Evolutionary conservation across 2,113 vertebrate species (phyloP).

Genomic region (Gymnobelideus leadbeateri): DNA sequence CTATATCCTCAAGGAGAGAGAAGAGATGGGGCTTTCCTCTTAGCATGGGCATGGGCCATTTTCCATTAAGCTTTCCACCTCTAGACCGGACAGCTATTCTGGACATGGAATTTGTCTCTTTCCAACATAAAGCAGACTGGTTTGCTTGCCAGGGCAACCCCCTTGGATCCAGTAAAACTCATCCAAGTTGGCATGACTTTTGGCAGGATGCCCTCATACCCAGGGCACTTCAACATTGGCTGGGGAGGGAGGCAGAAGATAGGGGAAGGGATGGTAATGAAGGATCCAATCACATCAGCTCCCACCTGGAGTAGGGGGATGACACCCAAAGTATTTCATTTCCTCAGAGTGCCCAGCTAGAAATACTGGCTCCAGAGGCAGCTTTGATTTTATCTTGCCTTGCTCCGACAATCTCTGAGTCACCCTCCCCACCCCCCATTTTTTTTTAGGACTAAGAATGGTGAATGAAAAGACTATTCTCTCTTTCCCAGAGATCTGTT

Average conservation of each 20-base stretch:
- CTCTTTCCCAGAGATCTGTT: conserved; percentile 11
- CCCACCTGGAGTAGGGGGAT: background rate
- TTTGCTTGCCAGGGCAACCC: background rate
- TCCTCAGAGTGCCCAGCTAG: background rate
- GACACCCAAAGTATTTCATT: conserved; percentile 25
- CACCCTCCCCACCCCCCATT: background rate
- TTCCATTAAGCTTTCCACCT: background rate
- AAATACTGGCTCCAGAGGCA: background rate
- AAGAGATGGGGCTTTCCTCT: background rate
- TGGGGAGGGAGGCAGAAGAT: background rate
- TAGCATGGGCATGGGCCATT: background rate
- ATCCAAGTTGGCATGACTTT: background rate
- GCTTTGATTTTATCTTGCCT: conserved; percentile 9
- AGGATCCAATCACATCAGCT: background rate
- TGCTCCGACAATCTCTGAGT: background rate
- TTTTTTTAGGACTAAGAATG: background rate
- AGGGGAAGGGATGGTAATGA: background rate
- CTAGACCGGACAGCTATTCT: fast-evolving
- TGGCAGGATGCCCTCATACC: background rate
- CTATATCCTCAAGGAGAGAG: background rate
- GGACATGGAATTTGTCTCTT: background rate
- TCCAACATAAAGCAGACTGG: background rate
- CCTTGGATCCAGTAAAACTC: background rate
- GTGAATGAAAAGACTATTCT: conserved; percentile 25
- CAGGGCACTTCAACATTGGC: background rate